Conservation (phyloP, 2,888 invertebrate species). For the Rhyacophila evoluta region DNA sequence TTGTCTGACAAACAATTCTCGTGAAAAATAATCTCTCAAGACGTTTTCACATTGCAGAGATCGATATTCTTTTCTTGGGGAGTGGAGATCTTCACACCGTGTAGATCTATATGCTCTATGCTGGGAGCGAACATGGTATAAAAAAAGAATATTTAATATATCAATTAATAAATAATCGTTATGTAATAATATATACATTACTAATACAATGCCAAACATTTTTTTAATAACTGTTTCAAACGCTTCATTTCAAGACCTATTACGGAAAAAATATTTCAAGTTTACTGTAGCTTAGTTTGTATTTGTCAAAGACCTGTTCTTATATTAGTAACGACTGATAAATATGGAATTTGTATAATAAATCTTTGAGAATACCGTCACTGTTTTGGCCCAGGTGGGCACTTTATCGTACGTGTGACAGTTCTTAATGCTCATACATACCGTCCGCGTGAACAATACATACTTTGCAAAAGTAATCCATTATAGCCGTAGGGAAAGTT, state of each 20-base stretch:
- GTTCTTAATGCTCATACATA: constrained; percentile 9
- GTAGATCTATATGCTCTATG: too few species aligned
- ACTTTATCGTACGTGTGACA: constrained; percentile 14
- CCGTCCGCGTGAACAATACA: background rate
- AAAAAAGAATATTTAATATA: too few species aligned
- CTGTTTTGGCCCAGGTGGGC: constrained; percentile 15
- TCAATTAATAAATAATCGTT: too few species aligned
- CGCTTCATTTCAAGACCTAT: background rate
- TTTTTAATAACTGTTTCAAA: too few species aligned
- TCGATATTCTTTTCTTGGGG: too few species aligned
- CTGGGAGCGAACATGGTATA: too few species aligned
- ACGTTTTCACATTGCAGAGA: too few species aligned
- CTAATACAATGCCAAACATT: too few species aligned
- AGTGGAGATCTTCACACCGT: too few species aligned
- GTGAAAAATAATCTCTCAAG: too few species aligned
- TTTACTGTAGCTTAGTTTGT: background rate
- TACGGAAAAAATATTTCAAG: background rate
- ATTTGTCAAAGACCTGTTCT: background rate
- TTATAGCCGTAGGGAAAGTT: background rate
- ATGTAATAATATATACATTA: too few species aligned
- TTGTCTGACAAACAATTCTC: too few species aligned
- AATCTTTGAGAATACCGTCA: background rate
- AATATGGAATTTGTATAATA: constrained; percentile 7
- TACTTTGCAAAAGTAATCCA: constrained; percentile 6
- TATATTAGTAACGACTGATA: background rate